Conservation (phyloP, 2,113 vertebrate species). For the Phyllostomus hastatus region DNA sequence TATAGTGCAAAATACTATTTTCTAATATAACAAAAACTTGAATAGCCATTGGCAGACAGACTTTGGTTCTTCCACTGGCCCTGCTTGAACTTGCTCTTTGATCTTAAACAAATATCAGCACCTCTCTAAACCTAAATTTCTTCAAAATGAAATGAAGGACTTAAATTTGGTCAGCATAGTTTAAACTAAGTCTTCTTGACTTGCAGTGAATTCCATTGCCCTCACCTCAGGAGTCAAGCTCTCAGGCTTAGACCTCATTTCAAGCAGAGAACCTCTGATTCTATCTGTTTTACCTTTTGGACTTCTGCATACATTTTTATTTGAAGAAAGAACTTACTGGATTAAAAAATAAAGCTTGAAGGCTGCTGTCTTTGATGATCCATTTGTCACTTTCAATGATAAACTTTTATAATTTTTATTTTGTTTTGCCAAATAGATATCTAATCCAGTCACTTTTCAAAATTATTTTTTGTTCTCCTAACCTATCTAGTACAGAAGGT, state of each 20-base stretch:
- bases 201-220: not conserved
- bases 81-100: not conserved
- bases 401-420: conserved; percentile 30
- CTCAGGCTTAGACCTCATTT: not conserved
- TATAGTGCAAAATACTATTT: not conserved
- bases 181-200: not conserved
- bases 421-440: conserved; percentile 6
- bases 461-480: conserved; percentile 19
- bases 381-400: not conserved
- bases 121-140: not conserved
- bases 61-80: not conserved
- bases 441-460: not conserved
- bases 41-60: not conserved
- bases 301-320: conserved; percentile 11
- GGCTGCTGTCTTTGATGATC: not conserved
- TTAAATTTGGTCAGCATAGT: not conserved
- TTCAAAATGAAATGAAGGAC: not conserved
- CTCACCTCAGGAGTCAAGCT: not conserved
- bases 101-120: not conserved
- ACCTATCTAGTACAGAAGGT: not conserved
- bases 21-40: not conserved
- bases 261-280: not conserved
- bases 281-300: conserved; percentile 32
- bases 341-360: conserved; percentile 25
- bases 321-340: conserved; percentile 19